phyloP scores from a whole-genome alignment of 30 jellyfish, hydroid and myxozoan genomes.

The Hydractinia symbiolongicarpus region DNA sequence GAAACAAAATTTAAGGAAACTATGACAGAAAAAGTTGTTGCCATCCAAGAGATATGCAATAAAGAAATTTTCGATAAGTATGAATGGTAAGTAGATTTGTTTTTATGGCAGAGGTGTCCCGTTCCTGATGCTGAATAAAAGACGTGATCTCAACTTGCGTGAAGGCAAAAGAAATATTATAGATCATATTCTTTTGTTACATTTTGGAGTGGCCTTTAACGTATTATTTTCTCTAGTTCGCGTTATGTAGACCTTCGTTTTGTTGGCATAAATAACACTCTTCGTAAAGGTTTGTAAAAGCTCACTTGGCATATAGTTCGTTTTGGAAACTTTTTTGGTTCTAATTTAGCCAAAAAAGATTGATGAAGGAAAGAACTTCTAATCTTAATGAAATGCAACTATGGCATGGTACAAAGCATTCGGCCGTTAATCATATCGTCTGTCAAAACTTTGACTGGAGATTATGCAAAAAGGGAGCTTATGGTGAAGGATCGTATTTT shows the following conservation, averaged over 20 bases:
- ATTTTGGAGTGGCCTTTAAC: too few species aligned
- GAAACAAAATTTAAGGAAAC: not conserved
- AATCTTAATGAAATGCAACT: slow-evolving; percentile 8
- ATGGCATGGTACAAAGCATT: slow-evolving; percentile 16
- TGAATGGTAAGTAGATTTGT: not conserved
- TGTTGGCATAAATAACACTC: too few species aligned
- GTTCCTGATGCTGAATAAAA: too few species aligned
- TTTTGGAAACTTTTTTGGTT: not conserved
- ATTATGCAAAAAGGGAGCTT: not conserved
- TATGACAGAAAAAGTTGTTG: not conserved
- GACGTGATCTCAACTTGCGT: too few species aligned
- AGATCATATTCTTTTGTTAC: too few species aligned
- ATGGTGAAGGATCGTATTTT: slow-evolving; percentile 14
- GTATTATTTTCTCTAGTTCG: too few species aligned
- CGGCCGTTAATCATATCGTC: not conserved
- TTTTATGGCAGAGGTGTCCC: too few species aligned
- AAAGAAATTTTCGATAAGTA: not conserved
- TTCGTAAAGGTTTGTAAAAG: not conserved
- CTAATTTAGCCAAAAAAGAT: not conserved
- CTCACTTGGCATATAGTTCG: not conserved
- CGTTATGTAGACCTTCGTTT: too few species aligned
- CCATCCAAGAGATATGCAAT: slow-evolving; percentile 14
- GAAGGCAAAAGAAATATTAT: too few species aligned
- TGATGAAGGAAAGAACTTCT: not conserved
- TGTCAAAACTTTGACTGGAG: slow-evolving; percentile 20